Percentiles rank a stretch among this genome's conserved stretches.
phyloP scores from a whole-genome alignment of 2,888 invertebrate species.

The Torymus auratus region DNA sequence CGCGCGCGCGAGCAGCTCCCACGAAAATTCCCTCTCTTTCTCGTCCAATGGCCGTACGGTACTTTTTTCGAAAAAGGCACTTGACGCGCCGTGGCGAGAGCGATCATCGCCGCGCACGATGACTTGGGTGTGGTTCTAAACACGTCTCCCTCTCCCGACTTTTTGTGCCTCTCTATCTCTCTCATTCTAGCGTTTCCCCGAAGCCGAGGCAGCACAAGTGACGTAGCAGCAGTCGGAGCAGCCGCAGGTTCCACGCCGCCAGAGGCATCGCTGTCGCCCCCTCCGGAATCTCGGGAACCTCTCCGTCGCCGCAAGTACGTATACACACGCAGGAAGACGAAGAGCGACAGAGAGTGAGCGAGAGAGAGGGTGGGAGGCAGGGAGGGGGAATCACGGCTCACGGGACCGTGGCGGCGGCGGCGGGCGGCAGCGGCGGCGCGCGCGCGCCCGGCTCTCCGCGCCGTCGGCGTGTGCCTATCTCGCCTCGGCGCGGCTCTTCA shows the following conservation, averaged over 20 bases:
- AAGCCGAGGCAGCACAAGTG: slow-evolving; percentile 20
- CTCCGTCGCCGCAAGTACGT: slow-evolving; percentile 32
- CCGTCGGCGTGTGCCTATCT: slow-evolving; percentile 66
- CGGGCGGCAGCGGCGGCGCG: slow-evolving; percentile 58
- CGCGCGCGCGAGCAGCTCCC: too few species aligned
- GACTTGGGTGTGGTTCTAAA: slow-evolving; percentile 65
- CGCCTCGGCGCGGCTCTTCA: slow-evolving; percentile 65
- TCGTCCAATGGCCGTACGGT: slow-evolving; percentile 10
- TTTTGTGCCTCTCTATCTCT: neutral
- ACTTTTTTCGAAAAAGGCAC: neutral
- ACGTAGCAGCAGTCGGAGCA: slow-evolving; percentile 20
- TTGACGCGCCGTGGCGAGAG: too few species aligned
- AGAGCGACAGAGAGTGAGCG: slow-evolving; percentile 36
- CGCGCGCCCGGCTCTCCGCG: slow-evolving; percentile 24
- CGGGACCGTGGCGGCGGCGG: slow-evolving; percentile 66
- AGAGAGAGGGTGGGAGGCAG: slow-evolving; percentile 46
- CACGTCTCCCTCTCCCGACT: slow-evolving; percentile 34
- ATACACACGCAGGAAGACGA: slow-evolving; percentile 34
- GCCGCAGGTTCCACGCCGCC: slow-evolving; percentile 69
- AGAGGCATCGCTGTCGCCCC: slow-evolving; percentile 68
- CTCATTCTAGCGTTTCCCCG: slow-evolving; percentile 22
- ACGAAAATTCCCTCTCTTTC: too few species aligned
- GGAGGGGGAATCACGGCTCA: slow-evolving; percentile 71
- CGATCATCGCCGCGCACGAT: slow-evolving; percentile 7
- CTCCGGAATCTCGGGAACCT: slow-evolving; percentile 58